A percentile compares a stretch with the other conserved stretches of the same genome.
Evolutionary conservation across 2,888 invertebrate species (phyloP).

Genomic region (Caenorhabditis auriculariae): DNA sequence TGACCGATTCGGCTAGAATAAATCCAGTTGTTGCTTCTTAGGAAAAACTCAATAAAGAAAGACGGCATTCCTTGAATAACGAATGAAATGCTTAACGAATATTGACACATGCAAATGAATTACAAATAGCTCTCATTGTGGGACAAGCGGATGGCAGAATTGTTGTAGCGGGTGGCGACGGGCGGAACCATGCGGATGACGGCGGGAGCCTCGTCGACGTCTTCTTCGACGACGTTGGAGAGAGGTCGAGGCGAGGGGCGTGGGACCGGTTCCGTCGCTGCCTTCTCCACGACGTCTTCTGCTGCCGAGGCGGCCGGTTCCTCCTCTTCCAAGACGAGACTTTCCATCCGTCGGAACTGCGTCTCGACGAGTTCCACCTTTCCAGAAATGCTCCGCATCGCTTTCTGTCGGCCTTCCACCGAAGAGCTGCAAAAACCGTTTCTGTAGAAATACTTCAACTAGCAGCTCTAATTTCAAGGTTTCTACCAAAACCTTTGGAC

Average conservation of each 20-base stretch:
- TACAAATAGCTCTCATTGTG: constrained; percentile 28
- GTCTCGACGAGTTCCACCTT: constrained; percentile 32
- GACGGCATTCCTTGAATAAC: no score
- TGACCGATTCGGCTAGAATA: no score
- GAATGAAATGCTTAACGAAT: no score
- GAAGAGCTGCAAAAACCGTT: no score
- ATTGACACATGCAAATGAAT: no score
- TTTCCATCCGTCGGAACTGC: constrained; percentile 33
- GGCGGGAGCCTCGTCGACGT: constrained; percentile 21
- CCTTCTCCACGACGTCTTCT: constrained; percentile 8
- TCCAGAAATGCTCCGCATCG: constrained; percentile 26
- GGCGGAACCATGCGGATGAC: constrained; percentile 19
- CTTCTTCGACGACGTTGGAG: constrained; percentile 23
- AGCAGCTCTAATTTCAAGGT: no score
- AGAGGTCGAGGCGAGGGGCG: constrained; percentile 16
- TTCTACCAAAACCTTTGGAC: neutral
- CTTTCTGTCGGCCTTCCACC: constrained; percentile 26
- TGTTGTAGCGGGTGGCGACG: constrained; percentile 18
- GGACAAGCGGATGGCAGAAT: constrained; percentile 24
- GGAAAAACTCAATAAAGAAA: no score
- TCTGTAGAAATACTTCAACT: no score
- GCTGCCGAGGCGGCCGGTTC: constrained; percentile 1
- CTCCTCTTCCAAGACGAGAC: constrained; percentile 21
- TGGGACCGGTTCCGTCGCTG: neutral
- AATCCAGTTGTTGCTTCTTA: no score